A percentile compares a stretch with the other conserved stretches of the same genome.
Evolutionary conservation across 2,113 vertebrate species (phyloP).

Genomic region (Myrmecophaga tridactyla): DNA sequence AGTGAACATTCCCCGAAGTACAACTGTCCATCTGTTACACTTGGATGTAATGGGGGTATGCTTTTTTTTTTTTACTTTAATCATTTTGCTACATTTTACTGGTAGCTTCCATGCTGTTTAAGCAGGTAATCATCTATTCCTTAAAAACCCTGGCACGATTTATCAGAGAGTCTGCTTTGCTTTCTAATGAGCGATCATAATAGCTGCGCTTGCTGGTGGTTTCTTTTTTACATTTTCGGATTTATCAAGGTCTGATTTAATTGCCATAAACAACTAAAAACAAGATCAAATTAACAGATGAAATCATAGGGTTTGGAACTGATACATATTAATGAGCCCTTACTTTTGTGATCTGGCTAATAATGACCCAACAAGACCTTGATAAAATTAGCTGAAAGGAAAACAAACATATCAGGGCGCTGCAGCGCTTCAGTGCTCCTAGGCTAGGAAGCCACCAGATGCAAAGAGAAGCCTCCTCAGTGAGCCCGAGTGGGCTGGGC

Average conservation of each 20-base stretch:
- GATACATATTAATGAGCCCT: constrained; percentile 71
- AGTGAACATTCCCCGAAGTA: constrained; percentile 71
- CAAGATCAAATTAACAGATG: constrained; percentile 72
- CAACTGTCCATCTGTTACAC: constrained; percentile 82
- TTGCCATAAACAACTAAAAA: constrained; percentile 74
- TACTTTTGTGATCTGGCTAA: constrained; percentile 70
- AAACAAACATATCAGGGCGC: constrained; percentile 68
- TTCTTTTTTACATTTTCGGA: constrained; percentile 57
- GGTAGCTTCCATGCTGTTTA: constrained; percentile 77
- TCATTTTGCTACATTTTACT: constrained; percentile 76
- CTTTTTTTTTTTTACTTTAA: constrained; percentile 70
- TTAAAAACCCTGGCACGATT: constrained; percentile 78
- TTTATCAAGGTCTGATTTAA: constrained; percentile 76
- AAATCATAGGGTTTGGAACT: constrained; percentile 71
- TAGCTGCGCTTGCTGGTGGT: constrained; percentile 57
- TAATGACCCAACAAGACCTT: constrained; percentile 55
- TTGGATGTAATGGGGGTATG: constrained; percentile 74
- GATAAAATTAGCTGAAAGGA: constrained; percentile 66
- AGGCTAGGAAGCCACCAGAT: constrained; percentile 35
- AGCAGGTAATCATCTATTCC: constrained; percentile 78
- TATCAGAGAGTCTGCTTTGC: constrained; percentile 75
- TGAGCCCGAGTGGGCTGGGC: neutral
- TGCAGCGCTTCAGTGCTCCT: neutral
- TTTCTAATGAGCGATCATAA: constrained; percentile 78
- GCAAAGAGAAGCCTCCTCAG: neutral